A percentile compares a stretch with the other conserved stretches of the same genome.
phyloP scores from a whole-genome alignment of 2,797 vertebrate genomes.

The Enoplosus armatus region DNA sequence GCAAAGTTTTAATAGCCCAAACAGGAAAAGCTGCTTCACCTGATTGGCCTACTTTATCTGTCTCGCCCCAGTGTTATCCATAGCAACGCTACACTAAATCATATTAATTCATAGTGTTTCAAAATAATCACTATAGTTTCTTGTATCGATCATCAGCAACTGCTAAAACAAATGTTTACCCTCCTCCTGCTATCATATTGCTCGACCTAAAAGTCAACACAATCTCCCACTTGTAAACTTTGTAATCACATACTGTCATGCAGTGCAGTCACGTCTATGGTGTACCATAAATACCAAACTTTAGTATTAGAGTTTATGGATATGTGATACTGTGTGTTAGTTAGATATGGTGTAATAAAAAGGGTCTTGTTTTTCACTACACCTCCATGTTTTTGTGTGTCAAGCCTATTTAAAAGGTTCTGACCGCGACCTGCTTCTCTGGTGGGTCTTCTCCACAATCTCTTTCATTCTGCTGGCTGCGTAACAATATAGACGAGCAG shows the following conservation, averaged over 20 bases:
- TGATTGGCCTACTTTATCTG: background rate
- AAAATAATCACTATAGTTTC: background rate
- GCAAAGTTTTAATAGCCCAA: background rate
- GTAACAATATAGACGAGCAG: conserved; percentile 52
- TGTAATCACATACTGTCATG: conserved; percentile 3
- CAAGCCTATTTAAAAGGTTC: conserved; percentile 32
- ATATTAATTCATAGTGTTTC: background rate
- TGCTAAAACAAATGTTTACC: background rate
- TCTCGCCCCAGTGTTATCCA: background rate
- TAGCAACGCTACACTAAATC: background rate
- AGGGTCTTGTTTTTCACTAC: conserved; percentile 6
- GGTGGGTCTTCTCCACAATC: conserved; percentile 18
- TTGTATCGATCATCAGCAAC: background rate
- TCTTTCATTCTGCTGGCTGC: conserved; percentile 33
- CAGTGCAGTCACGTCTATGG: background rate
- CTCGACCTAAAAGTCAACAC: background rate
- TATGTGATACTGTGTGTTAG: conserved; percentile 5
- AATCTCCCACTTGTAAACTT: conserved; percentile 11
- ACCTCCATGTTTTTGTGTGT: conserved; percentile 2
- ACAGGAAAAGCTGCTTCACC: conserved; percentile 9
- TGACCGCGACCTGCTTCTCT: conserved; percentile 17
- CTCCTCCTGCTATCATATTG: background rate
- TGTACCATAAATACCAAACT: background rate
- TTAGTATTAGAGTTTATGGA: conserved; percentile 12
- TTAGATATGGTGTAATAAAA: background rate